Base-by-base conservation (phyloP, 2,797 vertebrate species). In the Chloroceryle inda region DNA sequence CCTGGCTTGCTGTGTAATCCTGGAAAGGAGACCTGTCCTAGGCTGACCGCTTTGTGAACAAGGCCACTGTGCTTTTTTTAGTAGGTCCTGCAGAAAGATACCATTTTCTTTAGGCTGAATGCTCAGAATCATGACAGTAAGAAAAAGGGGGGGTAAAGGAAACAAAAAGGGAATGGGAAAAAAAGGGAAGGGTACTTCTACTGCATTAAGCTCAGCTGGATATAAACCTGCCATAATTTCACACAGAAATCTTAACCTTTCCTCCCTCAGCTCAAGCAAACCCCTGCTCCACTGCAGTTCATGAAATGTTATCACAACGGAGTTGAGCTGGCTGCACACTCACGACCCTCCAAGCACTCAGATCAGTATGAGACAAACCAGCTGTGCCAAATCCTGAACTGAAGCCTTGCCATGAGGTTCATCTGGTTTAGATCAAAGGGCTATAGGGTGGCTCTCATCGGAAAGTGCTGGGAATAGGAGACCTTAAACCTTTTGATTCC, bases 401-500 rank as follows among this genome's bases (percentile, higher is more conserved):
- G 63, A 96, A 89, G 76, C 85, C 5, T 11, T 80, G 92, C 94
- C 86, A 66, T 23, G 64, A 87, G 89, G 84, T 59, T 96, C 89
- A 93, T 96, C 94, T 96, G 94, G 10, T 84, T 94, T 88, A 76
- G 92, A 96, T 96, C 96, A 95, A 80, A 95, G 85, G 68, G 87
- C 85, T 76, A 8, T 24, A 44, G 87, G 71, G 69, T 1, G 0
- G 38, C 61, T 94, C 72, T 37, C 44, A 52, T 82, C 19, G 3
- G 45, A 95, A 95, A 72, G 53, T 62, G 56, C 72, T 87, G 72
- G 68, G 85, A 94, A 84, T 61, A 86, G 42, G 42, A 87, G 68
- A 76, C 45, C 67, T 88, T 94, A 88, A 94, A 74, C 86, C 80
- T 96, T 93, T 88, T 44, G 82, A 69, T 92, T 94, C 80, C 63